phyloP scores from a whole-genome alignment of 2,113 vertebrate species.

The Otolemur garnettii region DNA sequence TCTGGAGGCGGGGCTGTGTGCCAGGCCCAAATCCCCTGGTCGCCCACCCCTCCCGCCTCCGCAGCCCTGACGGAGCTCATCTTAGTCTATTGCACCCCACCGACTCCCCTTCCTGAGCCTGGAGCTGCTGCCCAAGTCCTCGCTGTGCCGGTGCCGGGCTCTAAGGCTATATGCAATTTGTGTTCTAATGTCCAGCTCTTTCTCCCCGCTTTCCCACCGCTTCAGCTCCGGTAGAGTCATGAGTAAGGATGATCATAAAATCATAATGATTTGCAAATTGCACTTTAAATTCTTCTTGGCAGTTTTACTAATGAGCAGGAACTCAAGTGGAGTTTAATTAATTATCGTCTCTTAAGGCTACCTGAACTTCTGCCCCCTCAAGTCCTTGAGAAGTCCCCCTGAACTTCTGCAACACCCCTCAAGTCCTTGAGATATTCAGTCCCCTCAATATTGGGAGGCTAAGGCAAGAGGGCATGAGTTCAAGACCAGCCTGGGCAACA shows the following conservation, averaged over 20 bases:
- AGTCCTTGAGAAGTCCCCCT: background rate
- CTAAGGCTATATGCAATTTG: no score
- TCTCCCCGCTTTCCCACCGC: background rate
- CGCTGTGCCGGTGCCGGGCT: background rate
- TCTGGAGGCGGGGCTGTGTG: rapidly evolving
- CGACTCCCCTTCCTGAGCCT: background rate
- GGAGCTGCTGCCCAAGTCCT: background rate
- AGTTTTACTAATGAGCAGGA: slow-evolving; percentile 65
- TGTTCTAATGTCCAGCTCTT: background rate
- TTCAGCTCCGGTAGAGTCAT: background rate
- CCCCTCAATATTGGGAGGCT: background rate
- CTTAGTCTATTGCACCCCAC: background rate
- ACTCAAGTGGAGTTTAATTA: background rate
- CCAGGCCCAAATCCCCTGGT: background rate
- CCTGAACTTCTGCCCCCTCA: slow-evolving; percentile 11
- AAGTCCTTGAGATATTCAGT: background rate
- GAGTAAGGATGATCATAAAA: slow-evolving; percentile 18
- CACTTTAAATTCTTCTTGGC: slow-evolving; percentile 63
- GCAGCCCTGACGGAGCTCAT: rapidly evolving
- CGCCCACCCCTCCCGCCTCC: background rate
- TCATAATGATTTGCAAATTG: slow-evolving; percentile 56
- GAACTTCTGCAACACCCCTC: slow-evolving; percentile 29
- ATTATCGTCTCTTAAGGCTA: slow-evolving; percentile 16
- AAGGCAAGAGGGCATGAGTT: no score
- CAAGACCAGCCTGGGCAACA: no score